Percentiles rank a stretch among this genome's conserved stretches.
Evolutionary conservation across 2,888 invertebrate genomes (phyloP).

Genomic region (Galerucella nymphaeae): DNA sequence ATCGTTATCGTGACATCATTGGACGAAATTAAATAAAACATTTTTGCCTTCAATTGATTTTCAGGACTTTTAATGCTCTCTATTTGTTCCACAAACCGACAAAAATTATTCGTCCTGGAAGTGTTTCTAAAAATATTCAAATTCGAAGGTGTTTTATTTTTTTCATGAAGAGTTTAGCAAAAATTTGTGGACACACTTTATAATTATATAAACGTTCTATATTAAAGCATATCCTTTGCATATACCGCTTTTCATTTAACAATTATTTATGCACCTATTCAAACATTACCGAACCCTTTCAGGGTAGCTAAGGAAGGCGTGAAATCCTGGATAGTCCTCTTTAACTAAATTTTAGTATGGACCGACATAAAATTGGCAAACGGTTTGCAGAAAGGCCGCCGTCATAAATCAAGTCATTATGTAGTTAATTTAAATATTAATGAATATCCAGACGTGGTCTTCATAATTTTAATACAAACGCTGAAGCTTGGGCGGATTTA

Average conservation of each 20-base stretch:
- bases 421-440: constrained; percentile 33
- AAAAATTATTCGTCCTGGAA: too few relatives aligned
- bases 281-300: constrained; percentile 26
- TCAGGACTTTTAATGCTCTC: too few relatives aligned
- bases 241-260: constrained; percentile 17
- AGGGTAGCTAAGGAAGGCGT: constrained; percentile 28
- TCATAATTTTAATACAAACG: constrained; percentile 6
- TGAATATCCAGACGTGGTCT: constrained; percentile 29
- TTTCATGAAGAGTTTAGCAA: too few relatives aligned
- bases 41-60: too few relatives aligned
- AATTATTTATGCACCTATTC: constrained; percentile 33
- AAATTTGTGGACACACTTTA: background rate
- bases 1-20: background rate
- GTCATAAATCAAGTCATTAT: constrained; percentile 40
- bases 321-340: constrained; percentile 23
- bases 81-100: too few relatives aligned
- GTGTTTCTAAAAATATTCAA: too few relatives aligned
- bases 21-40: background rate
- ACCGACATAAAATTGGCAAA: constrained; percentile 36
- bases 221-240: background rate
- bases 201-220: constrained; percentile 2
- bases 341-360: constrained; percentile 32
- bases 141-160: too few relatives aligned
- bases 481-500: background rate
- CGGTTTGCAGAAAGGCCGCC: constrained; percentile 25